Evolutionary conservation across 2,113 vertebrate genomes (phyloP).

Genomic region (Hydrochoerus hydrochaeris): DNA sequence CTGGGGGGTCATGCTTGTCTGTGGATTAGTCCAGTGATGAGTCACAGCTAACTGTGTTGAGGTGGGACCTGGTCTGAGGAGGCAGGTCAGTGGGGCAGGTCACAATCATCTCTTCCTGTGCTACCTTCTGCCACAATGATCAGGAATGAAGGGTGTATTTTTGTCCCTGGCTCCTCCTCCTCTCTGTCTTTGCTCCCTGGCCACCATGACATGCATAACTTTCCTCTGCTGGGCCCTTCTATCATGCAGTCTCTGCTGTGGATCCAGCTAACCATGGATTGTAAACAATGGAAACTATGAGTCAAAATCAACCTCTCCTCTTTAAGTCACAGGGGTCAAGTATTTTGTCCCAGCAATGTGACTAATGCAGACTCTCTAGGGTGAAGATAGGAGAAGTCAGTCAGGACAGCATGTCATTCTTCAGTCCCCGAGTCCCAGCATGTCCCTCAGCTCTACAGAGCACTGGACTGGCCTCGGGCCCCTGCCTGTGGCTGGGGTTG

Average conservation of each 20-base stretch:
- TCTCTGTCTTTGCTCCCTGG: no score
- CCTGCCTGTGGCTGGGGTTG: not conserved
- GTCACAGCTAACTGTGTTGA: not conserved
- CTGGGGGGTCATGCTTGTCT: not conserved
- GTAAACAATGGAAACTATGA: not conserved
- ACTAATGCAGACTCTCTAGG: not conserved
- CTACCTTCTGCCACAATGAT: not conserved
- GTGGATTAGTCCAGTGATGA: not conserved
- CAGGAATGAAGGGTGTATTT: not conserved
- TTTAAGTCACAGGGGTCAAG: not conserved
- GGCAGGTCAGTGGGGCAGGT: no score
- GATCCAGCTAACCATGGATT: not conserved
- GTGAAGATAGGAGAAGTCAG: not conserved
- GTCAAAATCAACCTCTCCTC: not conserved
- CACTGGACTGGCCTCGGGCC: no score
- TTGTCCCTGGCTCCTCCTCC: no score
- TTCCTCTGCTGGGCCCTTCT: not conserved
- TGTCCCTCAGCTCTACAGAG: not conserved
- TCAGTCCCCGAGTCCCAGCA: not conserved
- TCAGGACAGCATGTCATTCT: not conserved
- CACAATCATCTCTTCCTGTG: not conserved
- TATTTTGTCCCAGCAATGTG: not conserved
- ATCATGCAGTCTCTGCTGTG: not conserved
- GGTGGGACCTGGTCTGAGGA: not conserved
- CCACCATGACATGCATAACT: no score